Evolutionary conservation across 2,797 vertebrate genomes (phyloP), one percentile per base, ranked within the genome.

Genomic region (Artibeus lituratus): DNA sequence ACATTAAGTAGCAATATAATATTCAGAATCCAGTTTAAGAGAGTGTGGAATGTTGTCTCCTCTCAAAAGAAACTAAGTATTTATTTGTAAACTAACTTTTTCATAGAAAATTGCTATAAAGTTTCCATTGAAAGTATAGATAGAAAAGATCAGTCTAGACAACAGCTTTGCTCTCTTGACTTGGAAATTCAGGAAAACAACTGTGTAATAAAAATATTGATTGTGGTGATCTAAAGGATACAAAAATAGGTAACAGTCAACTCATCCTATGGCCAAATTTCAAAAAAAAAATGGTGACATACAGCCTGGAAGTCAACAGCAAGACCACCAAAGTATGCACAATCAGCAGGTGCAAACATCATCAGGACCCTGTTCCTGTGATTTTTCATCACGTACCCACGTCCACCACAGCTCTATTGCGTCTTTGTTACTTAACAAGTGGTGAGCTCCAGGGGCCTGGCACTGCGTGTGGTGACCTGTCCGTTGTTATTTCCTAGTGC

Each of bases 131-230:
- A 83, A 89, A 57, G 7, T 44, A 62, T 22, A 78, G 16, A 53
- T 42, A 53, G 73, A 91, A 90, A 87, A 76, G 3, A n/a, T 44
- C 3, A 35, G 1, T 62, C 32, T 74, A 76, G 51, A 37, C 29
- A 22, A 82, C 10, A 89, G 18, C 37, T 77, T 78, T 90, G 11
- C 11, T 55, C 5, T 72, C 35, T 39, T 94, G 77, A 88, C 62
- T 59, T 94, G 18, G 39, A 85, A 35, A 83, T 42, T 29, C 65
- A 90, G 35, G 70, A 91, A 88, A 94, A 85, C 12, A 72, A 10
- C 11, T 32, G 7, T 91, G 10, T 49, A 39, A 84, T 76, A n/a
- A 83, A 78, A 87, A 76, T 93, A 47, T 42, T 62, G 37, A 81
- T 90, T 70, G 4, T 42, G 90, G 21, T 29, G 12, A 76, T 67